Conservation (phyloP, 2,113 vertebrate species). For the Gallinago jamesoni region DNA sequence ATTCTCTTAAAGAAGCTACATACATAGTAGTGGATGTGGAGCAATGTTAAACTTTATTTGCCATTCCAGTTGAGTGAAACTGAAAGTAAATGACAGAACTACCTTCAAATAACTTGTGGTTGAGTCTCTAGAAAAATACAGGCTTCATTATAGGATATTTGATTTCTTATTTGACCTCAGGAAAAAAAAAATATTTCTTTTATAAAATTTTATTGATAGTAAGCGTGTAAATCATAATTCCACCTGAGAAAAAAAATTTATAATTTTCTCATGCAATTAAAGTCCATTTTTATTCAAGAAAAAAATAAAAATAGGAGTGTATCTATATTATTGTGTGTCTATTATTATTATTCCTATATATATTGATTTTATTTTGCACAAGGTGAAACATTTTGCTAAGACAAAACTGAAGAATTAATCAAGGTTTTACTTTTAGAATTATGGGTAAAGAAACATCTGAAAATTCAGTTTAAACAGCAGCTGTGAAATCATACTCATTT, state of each 20-base stretch:
- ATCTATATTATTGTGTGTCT: background rate
- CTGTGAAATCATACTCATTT: background rate
- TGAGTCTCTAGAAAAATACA: background rate
- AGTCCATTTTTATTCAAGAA: background rate
- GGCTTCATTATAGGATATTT: background rate
- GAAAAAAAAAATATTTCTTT: background rate
- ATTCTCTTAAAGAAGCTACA: background rate
- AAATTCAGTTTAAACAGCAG: background rate
- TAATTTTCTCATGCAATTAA: background rate
- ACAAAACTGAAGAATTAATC: background rate
- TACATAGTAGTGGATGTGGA: background rate
- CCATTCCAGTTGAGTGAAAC: background rate
- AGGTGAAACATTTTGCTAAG: background rate
- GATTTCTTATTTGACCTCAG: background rate
- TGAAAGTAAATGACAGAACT: background rate
- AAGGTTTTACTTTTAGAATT: background rate
- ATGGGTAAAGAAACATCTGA: background rate
- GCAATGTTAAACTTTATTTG: background rate
- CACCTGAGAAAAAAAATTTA: background rate
- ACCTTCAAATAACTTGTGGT: background rate
- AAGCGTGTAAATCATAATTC: background rate
- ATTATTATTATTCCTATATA: background rate
- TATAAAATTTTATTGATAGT: background rate
- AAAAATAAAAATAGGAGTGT: background rate
- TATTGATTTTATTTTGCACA: background rate